Evolutionary conservation across 53 echinoderm and acorn worm genomes (phyloP).

Genomic region (Actinopyga echinites): DNA sequence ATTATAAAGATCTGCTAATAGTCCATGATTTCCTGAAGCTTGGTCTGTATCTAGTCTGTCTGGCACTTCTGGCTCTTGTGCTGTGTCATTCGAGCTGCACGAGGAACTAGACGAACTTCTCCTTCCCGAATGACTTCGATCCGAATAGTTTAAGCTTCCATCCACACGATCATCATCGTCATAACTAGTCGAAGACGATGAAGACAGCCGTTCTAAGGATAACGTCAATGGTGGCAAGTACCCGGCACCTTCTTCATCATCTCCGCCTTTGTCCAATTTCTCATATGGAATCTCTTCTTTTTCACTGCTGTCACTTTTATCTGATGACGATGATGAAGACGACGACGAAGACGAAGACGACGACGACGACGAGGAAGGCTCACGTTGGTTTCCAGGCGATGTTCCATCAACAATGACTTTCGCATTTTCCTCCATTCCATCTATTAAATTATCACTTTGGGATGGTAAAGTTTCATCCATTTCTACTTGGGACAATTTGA

Average conservation of each 20-base stretch:
- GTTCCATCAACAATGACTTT: too few relatives aligned
- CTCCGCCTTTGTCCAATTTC: not conserved
- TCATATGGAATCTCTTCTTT: slow-evolving; percentile 13
- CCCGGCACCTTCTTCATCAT: not conserved
- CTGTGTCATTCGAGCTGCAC: slow-evolving; percentile 13
- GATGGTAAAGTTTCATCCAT: not conserved
- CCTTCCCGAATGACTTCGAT: not conserved
- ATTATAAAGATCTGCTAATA: too few relatives aligned
- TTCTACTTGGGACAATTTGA: not conserved
- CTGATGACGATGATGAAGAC: not conserved
- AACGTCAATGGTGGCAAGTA: not conserved
- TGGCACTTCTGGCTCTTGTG: slow-evolving; percentile 15
- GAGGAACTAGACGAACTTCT: slow-evolving; percentile 17
- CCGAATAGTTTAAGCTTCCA: too few relatives aligned
- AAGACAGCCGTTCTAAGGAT: not conserved
- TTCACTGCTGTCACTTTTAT: not conserved
- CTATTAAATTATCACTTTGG: not conserved
- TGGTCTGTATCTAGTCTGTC: too few relatives aligned
- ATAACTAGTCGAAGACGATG: not conserved
- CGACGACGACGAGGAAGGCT: not conserved
- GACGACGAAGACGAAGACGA: not conserved
- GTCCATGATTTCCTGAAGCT: too few relatives aligned
- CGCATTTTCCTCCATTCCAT: too few relatives aligned
- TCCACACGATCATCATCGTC: not conserved
- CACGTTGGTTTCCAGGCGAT: not conserved